These are phyloP conservation scores for Semnornis frantzii DNA, from an alignment of 2,113 vertebrate species.

Conservation along the genomic window DNA sequence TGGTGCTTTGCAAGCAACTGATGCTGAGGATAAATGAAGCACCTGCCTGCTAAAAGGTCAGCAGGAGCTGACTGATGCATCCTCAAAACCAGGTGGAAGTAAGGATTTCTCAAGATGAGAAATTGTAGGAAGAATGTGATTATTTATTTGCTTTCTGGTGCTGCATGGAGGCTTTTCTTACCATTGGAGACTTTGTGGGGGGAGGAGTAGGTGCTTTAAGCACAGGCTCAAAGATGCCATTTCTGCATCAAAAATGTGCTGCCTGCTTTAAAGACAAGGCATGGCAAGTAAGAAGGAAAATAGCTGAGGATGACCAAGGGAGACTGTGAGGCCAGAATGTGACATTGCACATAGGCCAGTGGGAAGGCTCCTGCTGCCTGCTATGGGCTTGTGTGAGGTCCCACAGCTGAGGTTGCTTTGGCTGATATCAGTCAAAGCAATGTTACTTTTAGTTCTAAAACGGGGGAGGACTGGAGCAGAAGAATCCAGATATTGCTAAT, in stretches of 20 bases:
- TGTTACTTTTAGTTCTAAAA: neutral
- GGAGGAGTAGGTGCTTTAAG: neutral
- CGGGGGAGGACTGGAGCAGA: neutral
- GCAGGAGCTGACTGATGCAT: neutral
- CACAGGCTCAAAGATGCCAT: neutral
- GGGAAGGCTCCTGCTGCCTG: neutral
- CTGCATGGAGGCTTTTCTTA: slow-evolving; percentile 11
- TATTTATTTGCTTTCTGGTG: slow-evolving; percentile 44
- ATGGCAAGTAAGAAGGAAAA: neutral
- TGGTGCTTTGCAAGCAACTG: neutral
- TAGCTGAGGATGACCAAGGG: neutral
- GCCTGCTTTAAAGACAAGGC: neutral
- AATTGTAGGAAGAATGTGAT: neutral
- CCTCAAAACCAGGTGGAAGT: neutral
- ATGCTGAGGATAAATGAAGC: slow-evolving; percentile 11
- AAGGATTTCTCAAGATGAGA: neutral
- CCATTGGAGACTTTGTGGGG: neutral
- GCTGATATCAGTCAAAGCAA: neutral
- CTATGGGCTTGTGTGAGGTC: neutral
- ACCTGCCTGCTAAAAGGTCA: neutral
- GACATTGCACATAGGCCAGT: neutral
- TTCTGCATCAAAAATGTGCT: slow-evolving; percentile 25
- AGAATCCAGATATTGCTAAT: neutral
- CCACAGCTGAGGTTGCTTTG: neutral
- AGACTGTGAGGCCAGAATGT: neutral